Base-by-base conservation (phyloP, 2,888 invertebrate species). In the Acanthosepion lycidas region DNA sequence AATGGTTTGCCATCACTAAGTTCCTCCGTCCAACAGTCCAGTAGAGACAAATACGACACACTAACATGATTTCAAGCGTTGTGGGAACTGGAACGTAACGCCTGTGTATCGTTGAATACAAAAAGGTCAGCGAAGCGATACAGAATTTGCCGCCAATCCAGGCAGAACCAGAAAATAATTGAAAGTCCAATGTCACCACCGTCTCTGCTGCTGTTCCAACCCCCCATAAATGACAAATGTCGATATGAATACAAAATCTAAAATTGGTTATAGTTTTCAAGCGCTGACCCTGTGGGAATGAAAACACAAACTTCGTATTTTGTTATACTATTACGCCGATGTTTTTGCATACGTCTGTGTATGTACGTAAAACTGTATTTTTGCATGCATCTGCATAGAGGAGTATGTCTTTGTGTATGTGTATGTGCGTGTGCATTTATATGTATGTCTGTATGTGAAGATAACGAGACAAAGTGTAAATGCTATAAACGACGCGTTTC, bases 121-220 rank as follows among this genome's bases (percentile, higher is more conserved):
- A n/a, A 78, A 78, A 78, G 78, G 78, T 78, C 78, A 78, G 15
- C 15, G n/a, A 33, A 33, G 78, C n/a, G 78, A 78, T n/a, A 18
- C n/a, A n/a, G n/a, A 33, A 15, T n/a, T 78, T 78, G 78, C n/a
- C 78, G 78, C 78, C 78, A 78, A 78, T 78, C 18, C 15, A n/a
- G n/a, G n/a, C 78, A 78, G 78, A 78, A 78, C 78, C 78, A 78
- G n/a, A n/a, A n/a, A 78, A n/a, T 78, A 78, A 78, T 78, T 78
- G 78, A 33, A 78, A 15, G n/a, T 78, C 78, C 78, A 78, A 78
- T n/a, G n/a, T 1, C 78, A 78, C 78, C n/a, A 12, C 28, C 26
- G 78, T 78, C 78, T 78, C n/a, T 78, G 78, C 20, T n/a, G 78
- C 78, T 12, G n/a, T 78, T 78, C 15, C 78, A 78, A 33, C n/a